Evolutionary conservation across 2,113 vertebrate genomes (phyloP).

Genomic region (Suncus etruscus): DNA sequence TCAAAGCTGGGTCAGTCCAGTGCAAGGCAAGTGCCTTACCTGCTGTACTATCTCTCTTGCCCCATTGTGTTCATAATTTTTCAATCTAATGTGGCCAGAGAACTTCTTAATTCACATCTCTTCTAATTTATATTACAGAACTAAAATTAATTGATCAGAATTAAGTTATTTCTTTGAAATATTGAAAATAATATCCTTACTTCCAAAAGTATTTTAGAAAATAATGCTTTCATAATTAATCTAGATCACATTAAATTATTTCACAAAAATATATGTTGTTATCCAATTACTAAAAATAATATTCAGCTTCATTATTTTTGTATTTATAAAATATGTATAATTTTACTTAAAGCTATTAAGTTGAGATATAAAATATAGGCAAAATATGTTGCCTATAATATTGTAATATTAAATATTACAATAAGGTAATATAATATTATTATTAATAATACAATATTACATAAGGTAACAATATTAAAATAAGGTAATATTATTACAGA

Average conservation of each 20-base stretch:
- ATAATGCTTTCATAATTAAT: slow-evolving; percentile 22
- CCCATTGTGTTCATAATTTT: no score
- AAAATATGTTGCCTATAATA: background rate
- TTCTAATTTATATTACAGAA: slow-evolving; percentile 31
- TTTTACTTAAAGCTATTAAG: slow-evolving; percentile 14
- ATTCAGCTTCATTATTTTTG: slow-evolving; percentile 6
- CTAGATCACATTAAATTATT: slow-evolving; percentile 34
- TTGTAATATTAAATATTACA: no score
- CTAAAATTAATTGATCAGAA: slow-evolving; percentile 50
- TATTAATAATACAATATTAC: no score
- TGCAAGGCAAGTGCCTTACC: no score
- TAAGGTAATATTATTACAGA: slow-evolving; percentile 22
- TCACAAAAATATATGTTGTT: slow-evolving; percentile 37
- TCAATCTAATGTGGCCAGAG: background rate
- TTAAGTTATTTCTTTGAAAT: slow-evolving; percentile 49
- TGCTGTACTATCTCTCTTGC: slow-evolving; percentile 14
- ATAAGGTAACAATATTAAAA: no score
- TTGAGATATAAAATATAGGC: slow-evolving; percentile 17
- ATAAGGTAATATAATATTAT: no score
- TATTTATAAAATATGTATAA: slow-evolving; percentile 23
- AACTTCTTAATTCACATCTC: background rate
- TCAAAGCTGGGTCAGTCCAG: no score
- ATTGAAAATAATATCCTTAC: background rate
- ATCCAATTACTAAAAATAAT: slow-evolving; percentile 49
- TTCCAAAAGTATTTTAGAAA: slow-evolving; percentile 4